phyloP scores from a whole-genome alignment of 2,113 vertebrate genomes.

The Crotalus helleri region DNA sequence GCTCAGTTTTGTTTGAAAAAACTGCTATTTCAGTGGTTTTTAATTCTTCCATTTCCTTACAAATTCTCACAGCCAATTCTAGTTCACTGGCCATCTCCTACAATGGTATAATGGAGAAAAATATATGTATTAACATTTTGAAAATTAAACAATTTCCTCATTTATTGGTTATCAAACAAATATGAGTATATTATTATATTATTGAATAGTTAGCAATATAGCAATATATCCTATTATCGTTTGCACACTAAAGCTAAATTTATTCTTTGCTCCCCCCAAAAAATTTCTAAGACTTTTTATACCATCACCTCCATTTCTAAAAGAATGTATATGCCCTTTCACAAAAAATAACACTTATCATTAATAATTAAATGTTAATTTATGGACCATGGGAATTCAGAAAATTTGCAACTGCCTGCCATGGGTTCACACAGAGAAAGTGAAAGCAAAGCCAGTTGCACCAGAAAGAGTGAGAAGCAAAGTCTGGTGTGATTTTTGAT shows the following conservation, averaged over 20 bases:
- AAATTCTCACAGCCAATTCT: constrained; percentile 68
- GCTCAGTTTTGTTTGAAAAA: constrained; percentile 62
- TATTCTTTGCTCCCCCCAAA: not conserved
- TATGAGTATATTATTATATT: not conserved
- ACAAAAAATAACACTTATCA: not conserved
- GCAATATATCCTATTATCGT: not conserved
- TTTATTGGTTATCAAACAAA: not conserved
- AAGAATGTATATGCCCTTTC: not conserved
- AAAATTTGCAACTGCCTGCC: not conserved
- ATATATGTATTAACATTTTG: constrained; percentile 8
- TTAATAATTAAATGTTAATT: not conserved
- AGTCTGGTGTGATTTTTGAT: not conserved
- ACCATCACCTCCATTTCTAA: not conserved
- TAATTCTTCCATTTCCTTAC: constrained; percentile 69
- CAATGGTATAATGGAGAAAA: constrained; percentile 33
- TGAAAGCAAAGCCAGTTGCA: not conserved
- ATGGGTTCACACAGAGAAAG: not conserved
- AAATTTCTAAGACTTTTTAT: not conserved
- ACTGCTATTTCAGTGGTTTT: constrained; percentile 57
- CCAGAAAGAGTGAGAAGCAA: not conserved
- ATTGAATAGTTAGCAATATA: not conserved
- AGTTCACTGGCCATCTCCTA: constrained; percentile 74
- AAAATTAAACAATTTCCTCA: too few species aligned
- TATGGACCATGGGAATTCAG: not conserved
- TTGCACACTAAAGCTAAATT: not conserved